Evolutionary conservation across 2,797 vertebrate species (phyloP), one percentile per base, ranked within the genome.

Genomic region (Micromesistius poutassou): DNA sequence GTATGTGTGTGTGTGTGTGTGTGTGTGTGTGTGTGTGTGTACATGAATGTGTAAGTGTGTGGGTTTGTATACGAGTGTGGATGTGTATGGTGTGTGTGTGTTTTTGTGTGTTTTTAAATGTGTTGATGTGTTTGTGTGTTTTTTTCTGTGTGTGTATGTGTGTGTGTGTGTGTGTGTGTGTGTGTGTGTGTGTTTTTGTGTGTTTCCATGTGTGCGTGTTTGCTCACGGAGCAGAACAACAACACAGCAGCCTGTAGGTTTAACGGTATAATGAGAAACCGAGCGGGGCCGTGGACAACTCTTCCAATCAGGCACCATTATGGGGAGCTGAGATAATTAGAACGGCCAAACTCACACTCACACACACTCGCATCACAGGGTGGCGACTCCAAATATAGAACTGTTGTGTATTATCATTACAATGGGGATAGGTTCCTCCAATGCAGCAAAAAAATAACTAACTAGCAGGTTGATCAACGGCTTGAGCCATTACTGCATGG

Each of bases 271-370:
- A 91, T 86, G 81, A 91, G 88, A 85, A 42, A 79, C 77, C 79
- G 76, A 82, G 78, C 12, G 33, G 77, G 84, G 79, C 76, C 81
- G 78, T 22, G 75, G 78, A 84, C 5, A n/a, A 0, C 71, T 83
- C 82, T 85, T 74, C 40, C 70, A 5, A 79, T 84, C 81, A 86
- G 85, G 83, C 42, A 75, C 80, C 82, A 80, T 88, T 90, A 89
- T 36, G 2, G 78, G 89, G 74, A n/a, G 66, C 74, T 80, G 82
- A 88, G 87, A 87, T 88, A 88, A 91, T 90, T 87, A 81, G 76
- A 83, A 55, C 71, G 5, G 8, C 66, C 0, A 14, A 25, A 68
- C 66, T 30, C n/a, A n/a, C n/a, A n/a, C 66, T 8, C n/a, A 25
- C 25, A 25, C 6, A 10, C 66, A 13, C 66, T 68, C 9, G n/a